Evolutionary conservation across 2,888 invertebrate species (phyloP), one percentile per base, ranked within the genome.

Genomic region (Drosophila flavopinicola): DNA sequence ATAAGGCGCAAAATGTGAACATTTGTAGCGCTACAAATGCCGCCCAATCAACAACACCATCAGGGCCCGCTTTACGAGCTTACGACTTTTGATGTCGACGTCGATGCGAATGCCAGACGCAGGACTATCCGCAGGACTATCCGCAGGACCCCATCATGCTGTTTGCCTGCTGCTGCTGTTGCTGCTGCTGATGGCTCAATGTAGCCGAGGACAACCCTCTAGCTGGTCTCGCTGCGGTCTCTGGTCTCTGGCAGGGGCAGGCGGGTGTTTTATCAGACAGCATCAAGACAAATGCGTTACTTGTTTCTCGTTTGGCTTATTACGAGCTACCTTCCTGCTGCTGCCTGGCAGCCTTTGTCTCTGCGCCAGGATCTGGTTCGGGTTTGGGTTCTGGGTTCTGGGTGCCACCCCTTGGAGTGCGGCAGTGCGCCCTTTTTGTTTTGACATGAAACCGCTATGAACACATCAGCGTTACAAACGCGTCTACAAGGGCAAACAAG

Each of bases 391-490:
- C n/a, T n/a, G n/a, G n/a, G n/a, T n/a, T n/a, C n/a, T 30, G 44
- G 49, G 20, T 29, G 53, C 56, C 54, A 66, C 49, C 65, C 63
- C 49, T 52, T 37, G 20, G 41, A 17, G 23, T n/a, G n/a, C 17
- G 41, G 35, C 17, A 39, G 10, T 29, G 29, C 33, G 52, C 57
- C 79, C 61, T 75, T 75, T 89, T 89, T 90, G 90, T 90, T 90
- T 90, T 90, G 90, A 90, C 90, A 89, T 72, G 83, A 88, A 90
- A 90, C 89, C 90, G 90, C 90, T 88, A 90, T 88, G 87, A 90
- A 88, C 85, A 85, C 89, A 88, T 88, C 86, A 83, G 78, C 66
- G 86, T 77, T 85, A 80, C 83, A 80, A 82, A 87, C 78, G 84
- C 84, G 69, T 75, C 78, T 76, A 87, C 85, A 78, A 44, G 60